Evolutionary conservation across 2,888 invertebrate genomes (phyloP), one percentile per base, ranked within the genome.

Genomic region (Drepana falcataria): DNA sequence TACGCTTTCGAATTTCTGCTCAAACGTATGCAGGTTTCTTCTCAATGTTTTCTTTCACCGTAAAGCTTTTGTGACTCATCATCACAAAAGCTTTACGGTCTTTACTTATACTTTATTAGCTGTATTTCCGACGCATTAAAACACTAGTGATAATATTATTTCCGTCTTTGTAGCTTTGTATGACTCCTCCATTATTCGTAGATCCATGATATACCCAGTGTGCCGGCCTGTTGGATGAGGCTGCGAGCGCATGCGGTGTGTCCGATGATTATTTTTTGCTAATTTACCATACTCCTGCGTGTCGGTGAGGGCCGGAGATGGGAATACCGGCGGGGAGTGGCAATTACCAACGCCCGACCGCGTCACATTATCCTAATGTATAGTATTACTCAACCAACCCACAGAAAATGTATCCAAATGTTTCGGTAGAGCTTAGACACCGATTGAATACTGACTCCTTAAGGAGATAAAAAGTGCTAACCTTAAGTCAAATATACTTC

Each of bases 201-300:
- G 7, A 6, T 51, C 51, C 2, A 33, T 40, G 40, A 40, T 21
- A 6, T 34, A 7, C 21, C 2, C 49, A 40, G 41, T 52, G 54
- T 57, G 56, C 63, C 69, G 61, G 53, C 59, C 52, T 59, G 58
- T 59, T 62, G 60, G 62, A 65, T 65, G 63, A 59, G 61, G 64
- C 69, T 64, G 61, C 57, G 52, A 51, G 60, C 58, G 57, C 64
- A 67, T 59, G 69, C 64, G 63, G 60, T 65, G 65, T 64, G 61
- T 53, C 58, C 60, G 62, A 63, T 72, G 75, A 78, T 84, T 84
- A 83, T 85, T 84, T 85, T 84, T 84, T 83, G 83, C 84, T 85
- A 85, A 85, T 85, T 82, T 79, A 83, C 83, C 85, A 75, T 84
- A 73, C 72, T 61, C 68, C 73, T 71, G 65, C 68, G 75, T 63